These are phyloP conservation scores for Patella pellucida DNA, from an alignment of 2,888 invertebrate genomes.

Conservation along the genomic window DNA sequence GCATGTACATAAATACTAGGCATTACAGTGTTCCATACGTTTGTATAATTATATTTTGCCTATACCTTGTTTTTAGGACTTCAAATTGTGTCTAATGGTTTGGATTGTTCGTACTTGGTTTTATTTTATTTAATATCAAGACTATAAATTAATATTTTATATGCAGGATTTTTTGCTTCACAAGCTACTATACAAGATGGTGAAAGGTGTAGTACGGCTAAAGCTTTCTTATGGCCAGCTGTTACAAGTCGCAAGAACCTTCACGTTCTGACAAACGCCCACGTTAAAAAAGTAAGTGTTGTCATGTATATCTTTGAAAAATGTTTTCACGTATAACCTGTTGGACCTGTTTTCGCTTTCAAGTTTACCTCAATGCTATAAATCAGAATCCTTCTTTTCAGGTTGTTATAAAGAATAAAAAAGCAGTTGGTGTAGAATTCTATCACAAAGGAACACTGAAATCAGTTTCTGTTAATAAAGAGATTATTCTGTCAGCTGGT, in stretches of 20 bases:
- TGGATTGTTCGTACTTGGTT: too few relatives aligned
- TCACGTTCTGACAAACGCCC: conserved; percentile 50
- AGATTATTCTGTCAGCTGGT: conserved; percentile 64
- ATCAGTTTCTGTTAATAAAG: conserved; percentile 44
- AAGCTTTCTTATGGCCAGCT: conserved; percentile 61
- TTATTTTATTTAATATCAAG: too few relatives aligned
- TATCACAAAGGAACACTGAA: conserved; percentile 39
- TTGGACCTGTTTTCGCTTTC: too few relatives aligned
- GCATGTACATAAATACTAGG: too few relatives aligned
- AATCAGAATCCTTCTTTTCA: conserved; percentile 19
- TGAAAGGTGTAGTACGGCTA: conserved; percentile 61
- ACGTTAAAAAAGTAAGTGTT: conserved; percentile 46
- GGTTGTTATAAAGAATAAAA: conserved; percentile 51
- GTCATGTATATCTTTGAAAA: too few relatives aligned
- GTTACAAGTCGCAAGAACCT: conserved; percentile 49
- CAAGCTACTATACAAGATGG: conserved; percentile 59
- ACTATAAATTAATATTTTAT: background rate
- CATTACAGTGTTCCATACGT: too few relatives aligned
- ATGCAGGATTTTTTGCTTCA: conserved; percentile 44
- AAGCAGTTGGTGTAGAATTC: conserved; percentile 56
- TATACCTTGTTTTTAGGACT: too few relatives aligned
- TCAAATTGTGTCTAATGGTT: too few relatives aligned
- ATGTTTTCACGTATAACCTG: too few relatives aligned
- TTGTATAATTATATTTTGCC: too few relatives aligned
- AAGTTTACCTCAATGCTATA: too few relatives aligned